Conservation (phyloP, 2,888 invertebrate species). For the Pteria penguin region DNA sequence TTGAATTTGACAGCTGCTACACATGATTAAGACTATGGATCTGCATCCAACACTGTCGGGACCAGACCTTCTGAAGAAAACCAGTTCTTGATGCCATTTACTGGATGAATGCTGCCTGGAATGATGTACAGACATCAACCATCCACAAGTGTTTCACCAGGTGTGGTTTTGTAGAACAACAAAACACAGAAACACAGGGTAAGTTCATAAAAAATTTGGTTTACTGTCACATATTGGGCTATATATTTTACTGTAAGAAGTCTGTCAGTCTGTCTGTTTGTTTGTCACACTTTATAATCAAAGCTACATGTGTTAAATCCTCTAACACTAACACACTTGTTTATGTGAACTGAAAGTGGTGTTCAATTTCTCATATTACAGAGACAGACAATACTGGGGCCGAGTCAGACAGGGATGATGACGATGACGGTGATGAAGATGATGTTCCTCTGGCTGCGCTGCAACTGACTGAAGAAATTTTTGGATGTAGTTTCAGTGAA, state of each 20-base stretch:
- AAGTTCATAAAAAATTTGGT: too few species aligned
- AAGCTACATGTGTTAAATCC: too few species aligned
- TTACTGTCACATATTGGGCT: too few species aligned
- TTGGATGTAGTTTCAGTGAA: conserved; percentile 22
- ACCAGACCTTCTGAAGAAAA: conserved; percentile 20
- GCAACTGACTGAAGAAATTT: conserved; percentile 13
- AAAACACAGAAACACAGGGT: neutral
- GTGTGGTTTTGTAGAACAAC: neutral
- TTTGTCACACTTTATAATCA: too few species aligned
- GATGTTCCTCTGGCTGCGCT: conserved; percentile 17
- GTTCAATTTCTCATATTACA: neutral
- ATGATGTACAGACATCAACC: neutral
- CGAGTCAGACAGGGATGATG: neutral
- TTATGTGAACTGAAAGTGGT: neutral
- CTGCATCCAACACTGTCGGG: neutral
- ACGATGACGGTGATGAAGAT: conserved; percentile 9
- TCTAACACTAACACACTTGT: too few species aligned
- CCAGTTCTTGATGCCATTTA: conserved; percentile 23
- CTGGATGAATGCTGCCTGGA: conserved; percentile 23
- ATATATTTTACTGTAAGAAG: too few species aligned
- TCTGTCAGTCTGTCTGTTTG: too few species aligned
- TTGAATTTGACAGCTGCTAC: neutral
- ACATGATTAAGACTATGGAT: conserved; percentile 17
- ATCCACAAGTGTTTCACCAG: conserved; percentile 2
- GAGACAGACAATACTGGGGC: neutral